Evolutionary conservation across 2,888 invertebrate genomes (phyloP), one percentile per base, ranked within the genome.

Genomic region (Hemaris fuciformis): DNA sequence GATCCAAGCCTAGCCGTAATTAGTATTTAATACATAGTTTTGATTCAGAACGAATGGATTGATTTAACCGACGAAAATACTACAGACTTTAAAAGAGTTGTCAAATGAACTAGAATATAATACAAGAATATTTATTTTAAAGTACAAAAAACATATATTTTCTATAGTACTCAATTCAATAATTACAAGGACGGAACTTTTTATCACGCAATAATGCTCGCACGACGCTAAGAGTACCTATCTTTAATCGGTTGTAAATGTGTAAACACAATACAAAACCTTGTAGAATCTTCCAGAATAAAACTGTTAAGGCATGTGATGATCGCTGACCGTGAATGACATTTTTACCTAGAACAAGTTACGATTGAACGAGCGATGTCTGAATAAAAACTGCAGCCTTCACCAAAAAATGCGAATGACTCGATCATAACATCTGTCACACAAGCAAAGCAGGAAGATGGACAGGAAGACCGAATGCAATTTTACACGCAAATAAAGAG

Each of bases 261-360:
- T n/a, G 45, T 13, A 2, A 5, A 31, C 31, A 31, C 31, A 45
- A 22, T 25, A 48, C 7, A 48, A 27, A 27, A 53, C 53, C 53
- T 53, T 53, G 53, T 53, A 18, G 53, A 53, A 31, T 15, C 4
- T 13, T 38, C 23, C 15, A 46, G 46, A 22, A 59, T 1, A 59
- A 23, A 22, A n/a, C 23, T 23, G 3, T 20, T 23, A 0, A 42
- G 15, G n/a, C 23, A 46, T 8, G 38, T 34, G 34, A 34, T 42
- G 3, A n/a, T 1, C 15, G 41, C 57, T 57, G 66, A 67, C 69
- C 79, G 69, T 77, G 77, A 77, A 78, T 71, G 69, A 66, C 70
- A 66, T 62, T 64, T 68, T 75, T 76, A 57, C 31, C 22, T 18
- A 53, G 48, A 62, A 63, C 63, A 64, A 66, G 63, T 63, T 65